Evolutionary conservation across 2,888 invertebrate species (phyloP).

Genomic region (Mallateleia sp.): DNA sequence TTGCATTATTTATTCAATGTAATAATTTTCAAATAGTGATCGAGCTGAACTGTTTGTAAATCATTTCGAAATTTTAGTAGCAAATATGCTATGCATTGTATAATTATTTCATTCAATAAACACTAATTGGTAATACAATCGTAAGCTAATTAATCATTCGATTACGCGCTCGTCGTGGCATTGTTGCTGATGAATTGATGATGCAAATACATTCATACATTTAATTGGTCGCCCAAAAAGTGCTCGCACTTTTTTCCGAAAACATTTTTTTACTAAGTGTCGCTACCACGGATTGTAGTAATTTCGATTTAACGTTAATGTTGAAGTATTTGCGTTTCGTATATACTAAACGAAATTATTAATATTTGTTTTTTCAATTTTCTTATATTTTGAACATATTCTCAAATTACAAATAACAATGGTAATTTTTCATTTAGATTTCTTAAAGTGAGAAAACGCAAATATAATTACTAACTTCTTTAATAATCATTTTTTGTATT

Average conservation of each 20-base stretch:
- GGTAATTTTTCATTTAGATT: too few relatives aligned
- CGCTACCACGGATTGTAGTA: too few relatives aligned
- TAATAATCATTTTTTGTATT: too few relatives aligned
- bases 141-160: conserved; percentile 75
- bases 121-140: conserved; percentile 68
- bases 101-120: conserved; percentile 74
- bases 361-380: too few relatives aligned
- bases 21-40: conserved; percentile 64
- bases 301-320: too few relatives aligned
- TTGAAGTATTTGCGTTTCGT: too few relatives aligned
- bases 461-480: too few relatives aligned
- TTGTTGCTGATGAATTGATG: conserved; percentile 65
- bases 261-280: too few relatives aligned
- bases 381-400: too few relatives aligned
- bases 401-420: too few relatives aligned
- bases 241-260: conserved; percentile 1
- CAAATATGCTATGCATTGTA: conserved; percentile 62
- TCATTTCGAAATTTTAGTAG: conserved; percentile 63
- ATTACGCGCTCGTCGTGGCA: conserved; percentile 63
- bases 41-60: conserved; percentile 58
- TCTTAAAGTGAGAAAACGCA: too few relatives aligned
- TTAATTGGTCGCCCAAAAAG: conserved; percentile 47
- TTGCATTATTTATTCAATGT: conserved; percentile 68
- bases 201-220: conserved; percentile 44
- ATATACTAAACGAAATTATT: too few relatives aligned